Percentiles rank a stretch among this genome's conserved stretches.
Conservation (phyloP, 1,140 invertebrate genomes). For the Catajapyx aquilonaris region DNA sequence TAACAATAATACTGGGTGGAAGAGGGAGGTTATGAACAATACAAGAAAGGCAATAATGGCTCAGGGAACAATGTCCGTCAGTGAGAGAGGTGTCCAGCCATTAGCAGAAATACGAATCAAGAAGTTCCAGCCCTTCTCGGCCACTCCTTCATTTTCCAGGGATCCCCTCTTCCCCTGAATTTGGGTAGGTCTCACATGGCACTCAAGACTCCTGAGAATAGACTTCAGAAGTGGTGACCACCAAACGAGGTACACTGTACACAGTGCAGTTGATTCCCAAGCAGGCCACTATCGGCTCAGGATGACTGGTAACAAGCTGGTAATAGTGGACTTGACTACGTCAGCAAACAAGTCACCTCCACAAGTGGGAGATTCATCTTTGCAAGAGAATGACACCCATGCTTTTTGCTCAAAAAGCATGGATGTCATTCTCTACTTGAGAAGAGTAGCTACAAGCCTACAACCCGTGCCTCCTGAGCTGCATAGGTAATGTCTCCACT, state of each 20-base stretch:
- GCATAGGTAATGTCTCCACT: slow-evolving; percentile 79
- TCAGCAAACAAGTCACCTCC: slow-evolving; percentile 45
- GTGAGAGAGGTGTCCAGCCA: too few species aligned
- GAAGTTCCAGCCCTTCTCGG: slow-evolving; percentile 24
- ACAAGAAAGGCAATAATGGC: too few species aligned
- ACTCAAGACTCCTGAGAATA: slow-evolving; percentile 19
- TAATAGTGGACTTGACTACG: slow-evolving; percentile 33
- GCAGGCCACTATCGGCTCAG: slow-evolving; percentile 44
- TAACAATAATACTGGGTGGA: too few species aligned
- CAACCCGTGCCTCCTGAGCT: slow-evolving; percentile 51
- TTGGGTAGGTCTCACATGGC: slow-evolving; percentile 46
- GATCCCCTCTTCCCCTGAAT: slow-evolving; percentile 39
- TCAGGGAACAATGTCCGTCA: too few species aligned
- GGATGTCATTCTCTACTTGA: too few species aligned
- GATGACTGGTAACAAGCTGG: slow-evolving; percentile 37
- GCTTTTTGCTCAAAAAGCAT: slow-evolving; percentile 46
- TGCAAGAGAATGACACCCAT: slow-evolving; percentile 68
- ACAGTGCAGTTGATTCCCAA: slow-evolving; percentile 72
- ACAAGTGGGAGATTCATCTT: slow-evolving; percentile 21
- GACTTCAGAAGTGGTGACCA: slow-evolving; percentile 29
- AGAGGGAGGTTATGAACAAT: too few species aligned
- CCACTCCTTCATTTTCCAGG: slow-evolving; percentile 32
- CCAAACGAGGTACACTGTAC: slow-evolving; percentile 33
- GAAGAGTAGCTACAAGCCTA: slow-evolving; percentile 49
- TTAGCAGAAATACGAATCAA: slow-evolving; percentile 34